Evolutionary conservation across 2,113 vertebrate genomes (phyloP), one percentile per base, ranked within the genome.

Genomic region (Hippoglossus stenolepis): DNA sequence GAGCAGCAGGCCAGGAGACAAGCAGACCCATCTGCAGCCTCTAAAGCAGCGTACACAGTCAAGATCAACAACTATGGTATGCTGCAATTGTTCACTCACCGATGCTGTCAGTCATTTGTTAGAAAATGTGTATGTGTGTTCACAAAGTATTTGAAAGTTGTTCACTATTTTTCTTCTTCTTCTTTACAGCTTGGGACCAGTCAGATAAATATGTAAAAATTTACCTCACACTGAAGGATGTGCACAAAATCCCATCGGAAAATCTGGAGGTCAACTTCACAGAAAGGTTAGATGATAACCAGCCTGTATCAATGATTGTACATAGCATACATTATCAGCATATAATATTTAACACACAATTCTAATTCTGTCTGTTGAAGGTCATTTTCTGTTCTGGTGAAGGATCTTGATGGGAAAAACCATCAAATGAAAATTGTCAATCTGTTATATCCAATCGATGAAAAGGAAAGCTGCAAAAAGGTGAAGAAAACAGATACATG

Each of bases 151-250:
- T 62, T 74, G 1, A 63, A 56, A 43, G 17, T 24, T 24, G 1
- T 73, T 77, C 3, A 51, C 31, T 18, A 18, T 70, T 56, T 47
- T 82, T 1, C 18, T 26, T 85, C 18, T 26, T 85, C 60, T 77
- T 80, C 80, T 78, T 0, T 89, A n/a, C 89, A 99, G 97, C 95
- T 14, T 99, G 98, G 98, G 97, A 99, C 94, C 97, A 99, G 76
- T 99, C 98, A 8, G 97, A 99, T 38, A 98, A 98, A 68, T 98
- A 96, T 93, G 95, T 99, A 86, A 99, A 99, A 93, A 97, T 99
- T 76, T 99, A 99, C 77, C 92, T 99, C 58, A 97, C 97, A 20
- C 87, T 99, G 88, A 96, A 92, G 87, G 96, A 95, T 77, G 96
- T 98, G 49, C 97, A 99, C 83, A 95, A 96, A 66, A 95, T 97